phyloP scores from a whole-genome alignment of 2,888 invertebrate genomes.

The Dromius quadrimaculatus region DNA sequence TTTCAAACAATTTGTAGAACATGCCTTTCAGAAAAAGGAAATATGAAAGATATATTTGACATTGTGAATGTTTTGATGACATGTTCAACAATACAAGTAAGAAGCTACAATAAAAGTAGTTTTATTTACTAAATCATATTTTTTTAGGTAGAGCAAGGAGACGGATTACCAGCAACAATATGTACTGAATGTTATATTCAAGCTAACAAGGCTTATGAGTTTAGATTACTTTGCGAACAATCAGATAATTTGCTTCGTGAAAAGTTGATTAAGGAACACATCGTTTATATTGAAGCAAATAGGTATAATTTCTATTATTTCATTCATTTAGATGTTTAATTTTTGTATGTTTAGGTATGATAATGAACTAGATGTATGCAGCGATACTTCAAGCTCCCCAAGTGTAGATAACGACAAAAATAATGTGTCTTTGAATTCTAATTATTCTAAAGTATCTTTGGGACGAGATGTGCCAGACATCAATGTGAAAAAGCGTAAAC shows the following conservation, averaged over 20 bases:
- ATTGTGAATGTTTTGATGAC: slow-evolving; percentile 40
- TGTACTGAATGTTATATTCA: slow-evolving; percentile 42
- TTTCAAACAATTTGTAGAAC: slow-evolving; percentile 46
- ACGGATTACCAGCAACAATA: slow-evolving; percentile 50
- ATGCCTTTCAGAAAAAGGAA: slow-evolving; percentile 40
- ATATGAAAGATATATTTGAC: slow-evolving; percentile 44
- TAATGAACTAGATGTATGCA: slow-evolving; percentile 19
- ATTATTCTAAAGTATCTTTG: neutral
- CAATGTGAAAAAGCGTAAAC: neutral
- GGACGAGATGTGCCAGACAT: neutral
- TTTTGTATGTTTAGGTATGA: slow-evolving; percentile 25
- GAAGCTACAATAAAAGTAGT: slow-evolving; percentile 4
- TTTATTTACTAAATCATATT: slow-evolving; percentile 22
- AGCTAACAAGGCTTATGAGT: slow-evolving; percentile 47
- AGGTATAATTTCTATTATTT: slow-evolving; percentile 12
- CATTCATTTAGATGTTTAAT: neutral
- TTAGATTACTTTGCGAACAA: slow-evolving; percentile 51
- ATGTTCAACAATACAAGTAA: slow-evolving; percentile 44
- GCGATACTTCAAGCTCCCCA: slow-evolving; percentile 23
- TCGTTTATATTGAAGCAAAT: slow-evolving; percentile 32
- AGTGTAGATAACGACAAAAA: slow-evolving; percentile 12
- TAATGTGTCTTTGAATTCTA: slow-evolving; percentile 36
- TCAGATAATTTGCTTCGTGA: slow-evolving; percentile 48
- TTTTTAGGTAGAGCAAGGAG: slow-evolving; percentile 47
- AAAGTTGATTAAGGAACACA: slow-evolving; percentile 13